Conservation (phyloP, 2,888 invertebrate genomes). For the Miltochrista miniata region DNA sequence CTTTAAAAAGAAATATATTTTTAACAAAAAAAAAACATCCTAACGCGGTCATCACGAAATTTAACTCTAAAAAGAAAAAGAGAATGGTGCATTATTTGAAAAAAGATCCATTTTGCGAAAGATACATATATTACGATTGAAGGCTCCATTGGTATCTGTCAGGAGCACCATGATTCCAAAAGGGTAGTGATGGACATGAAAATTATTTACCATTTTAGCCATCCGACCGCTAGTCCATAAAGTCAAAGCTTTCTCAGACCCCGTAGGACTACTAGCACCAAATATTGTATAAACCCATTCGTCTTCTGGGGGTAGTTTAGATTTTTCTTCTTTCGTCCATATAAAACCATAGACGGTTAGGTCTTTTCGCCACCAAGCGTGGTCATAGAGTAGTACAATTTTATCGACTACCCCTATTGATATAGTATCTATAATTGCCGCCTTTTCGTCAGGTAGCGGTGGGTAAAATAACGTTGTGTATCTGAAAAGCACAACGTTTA, state of each 20-base stretch:
- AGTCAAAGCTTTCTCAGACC: slow-evolving; percentile 28
- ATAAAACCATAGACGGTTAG: slow-evolving; percentile 48
- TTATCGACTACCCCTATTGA: slow-evolving; percentile 87
- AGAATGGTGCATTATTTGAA: too few relatives aligned
- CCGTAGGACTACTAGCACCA: slow-evolving; percentile 30
- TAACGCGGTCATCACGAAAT: too few relatives aligned
- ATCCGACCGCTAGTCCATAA: slow-evolving; percentile 39
- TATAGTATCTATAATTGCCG: slow-evolving; percentile 80
- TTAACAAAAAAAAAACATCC: too few relatives aligned
- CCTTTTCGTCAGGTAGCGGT: slow-evolving; percentile 76
- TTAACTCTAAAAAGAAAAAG: too few relatives aligned
- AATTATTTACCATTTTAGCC: slow-evolving; percentile 36
- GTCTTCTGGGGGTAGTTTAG: slow-evolving; percentile 12
- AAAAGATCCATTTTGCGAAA: too few relatives aligned
- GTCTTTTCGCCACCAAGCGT: slow-evolving; percentile 85
- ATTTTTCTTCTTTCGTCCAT: slow-evolving; percentile 57
- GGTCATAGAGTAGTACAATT: slow-evolving; percentile 85
- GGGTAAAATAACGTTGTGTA: slow-evolving; percentile 83
- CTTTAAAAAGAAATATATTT: too few relatives aligned
- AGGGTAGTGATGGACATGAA: background rate
- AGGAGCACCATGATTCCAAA: too few relatives aligned
- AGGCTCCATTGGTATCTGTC: too few relatives aligned
- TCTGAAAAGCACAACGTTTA: slow-evolving; percentile 56
- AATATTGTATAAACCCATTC: slow-evolving; percentile 34
- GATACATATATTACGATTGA: too few relatives aligned